phyloP scores from a whole-genome alignment of 2,888 invertebrate species.

The Andrena bucephala region DNA sequence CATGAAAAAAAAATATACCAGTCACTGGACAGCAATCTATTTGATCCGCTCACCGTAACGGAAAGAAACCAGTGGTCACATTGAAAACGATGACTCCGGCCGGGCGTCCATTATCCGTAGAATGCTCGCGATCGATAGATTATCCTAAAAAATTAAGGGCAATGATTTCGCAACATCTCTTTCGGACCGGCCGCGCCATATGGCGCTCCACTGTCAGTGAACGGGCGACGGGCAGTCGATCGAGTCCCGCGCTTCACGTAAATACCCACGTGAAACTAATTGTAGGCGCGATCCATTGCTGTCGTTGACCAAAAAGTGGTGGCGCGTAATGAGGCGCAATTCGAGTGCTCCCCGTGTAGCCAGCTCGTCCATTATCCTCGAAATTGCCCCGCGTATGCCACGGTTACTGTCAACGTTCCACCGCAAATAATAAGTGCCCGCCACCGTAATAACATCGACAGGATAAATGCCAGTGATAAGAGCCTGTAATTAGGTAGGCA shows the following conservation, averaged over 20 bases:
- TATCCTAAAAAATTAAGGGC: slow-evolving; percentile 62
- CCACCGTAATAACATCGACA: slow-evolving; percentile 43
- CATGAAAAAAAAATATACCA: slow-evolving; percentile 55
- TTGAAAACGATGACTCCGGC: slow-evolving; percentile 32
- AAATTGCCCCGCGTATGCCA: slow-evolving; percentile 22
- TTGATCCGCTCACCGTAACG: slow-evolving; percentile 28
- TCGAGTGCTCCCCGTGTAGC: neutral
- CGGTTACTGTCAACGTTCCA: slow-evolving; percentile 36
- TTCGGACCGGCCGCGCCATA: slow-evolving; percentile 56
- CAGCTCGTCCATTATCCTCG: neutral
- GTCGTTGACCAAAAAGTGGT: neutral
- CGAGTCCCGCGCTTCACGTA: slow-evolving; percentile 1
- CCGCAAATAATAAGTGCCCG: slow-evolving; percentile 24
- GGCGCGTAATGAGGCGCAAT: neutral
- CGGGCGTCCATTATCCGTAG: slow-evolving; percentile 20
- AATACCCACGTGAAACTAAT: neutral
- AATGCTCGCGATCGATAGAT: slow-evolving; percentile 52
- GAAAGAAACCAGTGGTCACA: slow-evolving; percentile 41
- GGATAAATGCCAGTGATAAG: slow-evolving; percentile 69
- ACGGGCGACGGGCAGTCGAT: slow-evolving; percentile 23
- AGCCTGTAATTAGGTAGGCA: slow-evolving; percentile 66
- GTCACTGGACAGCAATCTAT: slow-evolving; percentile 70
- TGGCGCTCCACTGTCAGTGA: slow-evolving; percentile 45
- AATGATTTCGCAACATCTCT: slow-evolving; percentile 74
- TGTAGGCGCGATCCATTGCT: too few species aligned